These are phyloP conservation scores for Prorops nasuta DNA, from an alignment of 1,140 invertebrate species.

Conservation along the genomic window DNA sequence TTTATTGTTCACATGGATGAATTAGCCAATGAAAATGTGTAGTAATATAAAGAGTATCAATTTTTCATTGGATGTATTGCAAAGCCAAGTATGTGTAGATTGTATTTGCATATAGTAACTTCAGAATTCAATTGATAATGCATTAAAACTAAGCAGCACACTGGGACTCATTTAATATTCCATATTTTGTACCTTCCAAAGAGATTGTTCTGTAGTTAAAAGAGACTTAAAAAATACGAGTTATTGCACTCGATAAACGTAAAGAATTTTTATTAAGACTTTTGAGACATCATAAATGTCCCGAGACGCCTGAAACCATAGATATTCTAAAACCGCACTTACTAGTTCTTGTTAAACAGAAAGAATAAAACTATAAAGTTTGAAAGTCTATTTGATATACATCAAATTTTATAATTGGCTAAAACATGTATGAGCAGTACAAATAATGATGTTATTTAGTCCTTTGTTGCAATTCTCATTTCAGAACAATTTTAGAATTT, in stretches of 20 bases:
- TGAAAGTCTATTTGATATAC: no score
- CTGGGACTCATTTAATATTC: slow-evolving; percentile 88
- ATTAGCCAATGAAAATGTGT: slow-evolving; percentile 59
- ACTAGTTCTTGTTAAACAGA: slow-evolving; percentile 42
- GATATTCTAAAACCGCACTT: slow-evolving; percentile 74
- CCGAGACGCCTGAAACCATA: slow-evolving; percentile 66
- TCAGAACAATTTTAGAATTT: no score
- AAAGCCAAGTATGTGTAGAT: slow-evolving; percentile 77
- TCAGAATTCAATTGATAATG: slow-evolving; percentile 79
- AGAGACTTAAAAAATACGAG: slow-evolving; percentile 59
- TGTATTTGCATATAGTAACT: slow-evolving; percentile 88
- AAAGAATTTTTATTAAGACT: slow-evolving; percentile 60
- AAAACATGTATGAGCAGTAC: no score
- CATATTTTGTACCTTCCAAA: slow-evolving; percentile 73
- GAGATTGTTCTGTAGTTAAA: slow-evolving; percentile 65
- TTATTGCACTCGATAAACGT: slow-evolving; percentile 56
- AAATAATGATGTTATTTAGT: no score
- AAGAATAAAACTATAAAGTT: slow-evolving; percentile 3
- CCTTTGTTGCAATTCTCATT: no score
- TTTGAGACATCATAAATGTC: slow-evolving; percentile 75
- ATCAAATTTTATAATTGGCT: no score
- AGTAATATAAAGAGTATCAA: slow-evolving; percentile 44
- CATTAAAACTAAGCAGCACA: slow-evolving; percentile 84
- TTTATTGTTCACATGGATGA: slow-evolving; percentile 72
- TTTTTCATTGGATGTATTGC: slow-evolving; percentile 79